phyloP scores from a whole-genome alignment of 2,888 invertebrate species.

The Coleophora flavipennella region DNA sequence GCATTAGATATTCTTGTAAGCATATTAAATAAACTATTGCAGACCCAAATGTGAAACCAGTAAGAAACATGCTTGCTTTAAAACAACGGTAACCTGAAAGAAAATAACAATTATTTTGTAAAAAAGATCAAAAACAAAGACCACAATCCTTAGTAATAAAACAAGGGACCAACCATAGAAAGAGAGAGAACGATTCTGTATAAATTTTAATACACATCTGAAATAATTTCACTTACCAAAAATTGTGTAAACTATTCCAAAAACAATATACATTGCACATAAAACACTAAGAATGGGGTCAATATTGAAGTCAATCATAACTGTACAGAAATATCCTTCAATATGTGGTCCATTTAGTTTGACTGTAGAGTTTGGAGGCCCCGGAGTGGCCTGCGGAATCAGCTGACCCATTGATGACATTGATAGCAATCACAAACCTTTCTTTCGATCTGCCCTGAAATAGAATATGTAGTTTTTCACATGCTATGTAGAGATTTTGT shows the following conservation, averaged over 20 bases:
- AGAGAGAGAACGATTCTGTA: background rate
- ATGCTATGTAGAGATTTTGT: no score
- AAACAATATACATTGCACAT: conserved; percentile 81
- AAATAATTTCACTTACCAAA: conserved; percentile 76
- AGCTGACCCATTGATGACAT: conserved; percentile 70
- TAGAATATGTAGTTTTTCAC: background rate
- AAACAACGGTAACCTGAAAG: conserved; percentile 87
- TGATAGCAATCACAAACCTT: conserved; percentile 3
- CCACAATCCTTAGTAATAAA: no score
- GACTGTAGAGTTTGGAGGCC: conserved; percentile 55
- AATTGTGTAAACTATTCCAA: conserved; percentile 87
- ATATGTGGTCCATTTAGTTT: conserved; percentile 51
- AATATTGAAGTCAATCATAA: conserved; percentile 73
- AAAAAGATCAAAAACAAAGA: background rate
- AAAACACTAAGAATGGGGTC: conserved; percentile 77
- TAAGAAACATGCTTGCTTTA: conserved; percentile 90
- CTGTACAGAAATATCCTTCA: conserved; percentile 64
- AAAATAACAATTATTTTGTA: conserved; percentile 1
- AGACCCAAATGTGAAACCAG: conserved; percentile 88
- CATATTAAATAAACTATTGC: conserved; percentile 86
- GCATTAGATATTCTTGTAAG: conserved; percentile 84
- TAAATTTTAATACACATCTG: conserved; percentile 2
- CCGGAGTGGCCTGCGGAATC: conserved; percentile 66
- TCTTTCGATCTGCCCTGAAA: background rate
- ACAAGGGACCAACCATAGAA: background rate